phyloP scores from a whole-genome alignment of 2,113 vertebrate genomes.

The Lanius collurio region DNA sequence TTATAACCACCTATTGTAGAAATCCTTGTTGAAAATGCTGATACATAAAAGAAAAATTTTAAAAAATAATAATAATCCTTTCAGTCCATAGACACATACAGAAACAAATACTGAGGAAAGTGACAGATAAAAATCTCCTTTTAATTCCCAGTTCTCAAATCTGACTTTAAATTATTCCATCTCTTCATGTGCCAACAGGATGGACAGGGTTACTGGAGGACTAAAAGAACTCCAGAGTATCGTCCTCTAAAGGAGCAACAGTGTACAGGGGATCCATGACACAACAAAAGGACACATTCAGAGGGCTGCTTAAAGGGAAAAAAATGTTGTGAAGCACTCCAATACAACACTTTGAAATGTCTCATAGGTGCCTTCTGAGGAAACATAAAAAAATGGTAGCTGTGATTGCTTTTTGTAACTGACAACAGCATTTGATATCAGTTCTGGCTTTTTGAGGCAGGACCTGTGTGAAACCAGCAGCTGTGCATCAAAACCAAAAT shows the following conservation, averaged over 20 bases:
- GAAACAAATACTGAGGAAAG: not conserved
- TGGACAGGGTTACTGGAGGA: not conserved
- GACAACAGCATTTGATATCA: not conserved
- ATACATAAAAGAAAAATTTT: not conserved
- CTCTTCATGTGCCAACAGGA: not conserved
- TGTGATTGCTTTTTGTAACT: not conserved
- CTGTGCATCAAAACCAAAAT: constrained; percentile 41
- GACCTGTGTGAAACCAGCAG: constrained; percentile 46
- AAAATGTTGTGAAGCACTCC: not conserved
- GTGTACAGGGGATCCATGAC: not conserved
- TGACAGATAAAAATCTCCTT: not conserved
- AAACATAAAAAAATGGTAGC: not conserved
- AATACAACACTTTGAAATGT: constrained; percentile 1
- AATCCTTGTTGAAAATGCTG: not conserved
- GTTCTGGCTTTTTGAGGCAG: constrained; percentile 3
- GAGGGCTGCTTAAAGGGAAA: not conserved
- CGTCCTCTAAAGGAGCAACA: not conserved
- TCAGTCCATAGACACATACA: not conserved
- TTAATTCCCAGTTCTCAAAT: not conserved
- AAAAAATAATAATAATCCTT: not conserved
- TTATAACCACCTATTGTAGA: not conserved
- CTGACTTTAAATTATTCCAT: not conserved
- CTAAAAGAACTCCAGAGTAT: not conserved
- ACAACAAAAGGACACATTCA: not conserved
- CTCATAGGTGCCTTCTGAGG: not conserved